These are phyloP conservation scores for Pithys albifrons DNA, from an alignment of 2,113 vertebrate genomes.

Conservation along the genomic window DNA sequence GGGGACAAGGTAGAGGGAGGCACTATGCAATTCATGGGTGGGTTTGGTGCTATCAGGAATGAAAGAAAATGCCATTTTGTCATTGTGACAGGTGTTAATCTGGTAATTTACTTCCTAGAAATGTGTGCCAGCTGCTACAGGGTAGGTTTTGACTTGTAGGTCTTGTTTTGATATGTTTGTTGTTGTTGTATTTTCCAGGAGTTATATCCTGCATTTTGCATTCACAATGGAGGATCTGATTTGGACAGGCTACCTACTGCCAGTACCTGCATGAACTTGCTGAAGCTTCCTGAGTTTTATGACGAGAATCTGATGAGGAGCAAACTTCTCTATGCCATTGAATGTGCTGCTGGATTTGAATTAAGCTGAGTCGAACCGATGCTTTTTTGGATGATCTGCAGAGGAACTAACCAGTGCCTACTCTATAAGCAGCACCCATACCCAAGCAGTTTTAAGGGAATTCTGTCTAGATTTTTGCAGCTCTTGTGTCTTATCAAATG, in stretches of 20 bases:
- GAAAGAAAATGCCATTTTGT: not conserved
- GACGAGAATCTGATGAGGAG: conserved; percentile 91
- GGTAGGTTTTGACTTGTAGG: not conserved
- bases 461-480: conserved; percentile 45
- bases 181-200: conserved; percentile 78
- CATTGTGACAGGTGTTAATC: not conserved
- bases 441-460: conserved; percentile 36
- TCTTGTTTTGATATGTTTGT: not conserved
- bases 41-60: not conserved
- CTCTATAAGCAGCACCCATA: conserved; percentile 46
- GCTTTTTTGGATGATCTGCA: not conserved
- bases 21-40: not conserved
- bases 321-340: conserved; percentile 96
- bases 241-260: conserved; percentile 94
- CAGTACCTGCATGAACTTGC: conserved; percentile 99
- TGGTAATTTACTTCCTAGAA: not conserved
- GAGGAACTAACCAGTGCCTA: conserved; percentile 60
- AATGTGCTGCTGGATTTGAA: conserved; percentile 96
- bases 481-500: conserved; percentile 43
- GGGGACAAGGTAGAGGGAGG: not conserved
- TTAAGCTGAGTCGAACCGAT: conserved; percentile 83
- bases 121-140: not conserved
- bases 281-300: conserved; percentile 96
- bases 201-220: conserved; percentile 96
- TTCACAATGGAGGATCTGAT: conserved; percentile 94